Evolutionary conservation across 2,113 vertebrate genomes (phyloP), one percentile per base, ranked within the genome.

Genomic region (Mesitornis unicolor): DNA sequence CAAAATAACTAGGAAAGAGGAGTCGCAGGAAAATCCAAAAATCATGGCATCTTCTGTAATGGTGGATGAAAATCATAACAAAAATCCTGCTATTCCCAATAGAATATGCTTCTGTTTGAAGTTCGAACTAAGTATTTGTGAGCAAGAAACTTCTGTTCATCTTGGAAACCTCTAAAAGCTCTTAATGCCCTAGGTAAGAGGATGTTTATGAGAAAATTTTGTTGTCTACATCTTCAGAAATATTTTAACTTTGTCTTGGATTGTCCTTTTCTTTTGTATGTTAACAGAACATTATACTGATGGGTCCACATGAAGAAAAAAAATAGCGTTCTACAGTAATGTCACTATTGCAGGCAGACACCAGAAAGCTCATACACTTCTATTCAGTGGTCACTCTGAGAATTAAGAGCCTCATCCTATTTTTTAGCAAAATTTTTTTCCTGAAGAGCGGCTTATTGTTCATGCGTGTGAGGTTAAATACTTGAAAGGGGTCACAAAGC

Each of bases 251-350:
- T 63, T 28, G 11, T 36, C 11, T 65, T 7, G 2, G 3, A 40
- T 80, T 83, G 59, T 59, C 22, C 13, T 65, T 35, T 35, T 42
- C 6, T 19, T 43, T 67, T 59, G 33, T 38, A 31, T 3, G 3
- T 20, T 80, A 40, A 47, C 13, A 68, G 22, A 15, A 42, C 33
- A 19, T 13, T 26, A 61, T 18, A 68, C 7, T 6, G 5, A 75
- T 8, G 5, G 13, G 16, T 35, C 24, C 0, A 5, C 68, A 38
- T 10, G 54, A 61, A 33, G 14, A 22, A 11, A 26, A 63, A 29
- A 28, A 45, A 10, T 12, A 33, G 3, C 1, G 4, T 22, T 61
- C 7, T 3, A 24, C 16, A 38, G 17, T 16, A 40, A 18, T 1
- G 8, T 20, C 7, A 4, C 51, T 79, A 11, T 3, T 18, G 40